phyloP scores from a whole-genome alignment of 2,888 invertebrate genomes.

The Chymomyza amoena region DNA sequence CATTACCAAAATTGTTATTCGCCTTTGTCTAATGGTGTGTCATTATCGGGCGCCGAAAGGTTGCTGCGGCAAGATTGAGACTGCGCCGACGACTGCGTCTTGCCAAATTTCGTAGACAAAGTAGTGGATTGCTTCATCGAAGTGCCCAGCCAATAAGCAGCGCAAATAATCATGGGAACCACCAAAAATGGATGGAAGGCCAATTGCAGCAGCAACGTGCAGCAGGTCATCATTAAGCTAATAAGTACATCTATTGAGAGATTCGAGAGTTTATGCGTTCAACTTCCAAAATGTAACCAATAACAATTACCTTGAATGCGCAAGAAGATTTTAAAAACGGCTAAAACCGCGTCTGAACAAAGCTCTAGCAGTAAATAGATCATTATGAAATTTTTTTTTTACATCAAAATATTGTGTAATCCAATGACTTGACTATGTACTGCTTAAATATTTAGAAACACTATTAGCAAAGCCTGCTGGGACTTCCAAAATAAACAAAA shows the following conservation, averaged over 20 bases:
- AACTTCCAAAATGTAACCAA: not conserved
- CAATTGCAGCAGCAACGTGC: constrained; percentile 35
- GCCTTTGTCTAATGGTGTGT: no score
- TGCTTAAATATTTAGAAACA: not conserved
- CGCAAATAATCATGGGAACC: constrained; percentile 36
- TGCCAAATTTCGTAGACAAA: no score
- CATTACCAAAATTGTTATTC: no score
- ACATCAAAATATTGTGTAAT: no score
- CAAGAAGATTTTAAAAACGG: constrained; percentile 33
- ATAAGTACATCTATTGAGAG: constrained; percentile 41
- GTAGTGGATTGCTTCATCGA: constrained; percentile 8
- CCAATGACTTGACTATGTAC: no score
- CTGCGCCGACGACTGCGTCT: no score
- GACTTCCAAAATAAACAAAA: not conserved
- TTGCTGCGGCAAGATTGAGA: no score
- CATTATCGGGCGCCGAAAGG: no score
- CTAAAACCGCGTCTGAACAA: constrained; percentile 36
- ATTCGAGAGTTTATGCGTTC: not conserved
- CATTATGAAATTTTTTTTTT: constrained; percentile 16
- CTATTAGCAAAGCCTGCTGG: not conserved
- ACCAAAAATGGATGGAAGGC: constrained; percentile 53
- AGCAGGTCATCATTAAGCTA: constrained; percentile 51
- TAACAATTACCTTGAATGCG: constrained; percentile 44
- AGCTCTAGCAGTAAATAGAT: constrained; percentile 44
- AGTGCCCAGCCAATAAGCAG: constrained; percentile 25